A percentile compares a stretch with the other conserved stretches of the same genome.
phyloP scores from a whole-genome alignment of 2,888 invertebrate species.

The Cancer borealis region DNA sequence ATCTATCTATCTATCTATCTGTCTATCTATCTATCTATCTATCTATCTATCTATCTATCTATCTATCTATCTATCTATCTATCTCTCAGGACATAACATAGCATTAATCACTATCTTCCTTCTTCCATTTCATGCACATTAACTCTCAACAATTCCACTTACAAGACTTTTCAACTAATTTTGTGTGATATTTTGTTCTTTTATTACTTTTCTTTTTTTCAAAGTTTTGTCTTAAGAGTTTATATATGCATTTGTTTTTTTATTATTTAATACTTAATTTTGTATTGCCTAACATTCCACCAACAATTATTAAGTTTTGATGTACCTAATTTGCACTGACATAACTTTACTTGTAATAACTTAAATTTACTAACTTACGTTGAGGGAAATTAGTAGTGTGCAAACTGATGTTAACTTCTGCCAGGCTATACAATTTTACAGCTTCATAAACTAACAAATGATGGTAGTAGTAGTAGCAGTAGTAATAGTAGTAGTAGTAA shows the following conservation, averaged over 20 bases:
- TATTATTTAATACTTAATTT: neutral
- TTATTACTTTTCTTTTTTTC: neutral
- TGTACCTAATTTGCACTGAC: neutral
- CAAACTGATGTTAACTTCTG: neutral
- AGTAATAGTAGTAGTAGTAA: too few relatives aligned
- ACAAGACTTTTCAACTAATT: neutral
- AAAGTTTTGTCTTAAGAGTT: conserved; percentile 11
- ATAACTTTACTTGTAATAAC: neutral
- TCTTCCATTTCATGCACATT: neutral
- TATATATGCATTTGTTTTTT: neutral
- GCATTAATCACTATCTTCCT: neutral
- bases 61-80: conserved; percentile 20
- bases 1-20: neutral
- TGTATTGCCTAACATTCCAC: neutral
- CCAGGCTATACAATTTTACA: neutral
- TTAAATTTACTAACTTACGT: neutral
- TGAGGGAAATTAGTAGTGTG: neutral
- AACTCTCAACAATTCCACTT: neutral
- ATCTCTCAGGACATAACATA: neutral
- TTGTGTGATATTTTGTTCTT: neutral
- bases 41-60: conserved; percentile 25
- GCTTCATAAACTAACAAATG: neutral
- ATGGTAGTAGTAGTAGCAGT: conserved; percentile 6
- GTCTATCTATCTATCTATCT: neutral
- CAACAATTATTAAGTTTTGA: neutral